Evolutionary conservation across 2,888 invertebrate species (phyloP).

Genomic region (Cheilosia vulpina): DNA sequence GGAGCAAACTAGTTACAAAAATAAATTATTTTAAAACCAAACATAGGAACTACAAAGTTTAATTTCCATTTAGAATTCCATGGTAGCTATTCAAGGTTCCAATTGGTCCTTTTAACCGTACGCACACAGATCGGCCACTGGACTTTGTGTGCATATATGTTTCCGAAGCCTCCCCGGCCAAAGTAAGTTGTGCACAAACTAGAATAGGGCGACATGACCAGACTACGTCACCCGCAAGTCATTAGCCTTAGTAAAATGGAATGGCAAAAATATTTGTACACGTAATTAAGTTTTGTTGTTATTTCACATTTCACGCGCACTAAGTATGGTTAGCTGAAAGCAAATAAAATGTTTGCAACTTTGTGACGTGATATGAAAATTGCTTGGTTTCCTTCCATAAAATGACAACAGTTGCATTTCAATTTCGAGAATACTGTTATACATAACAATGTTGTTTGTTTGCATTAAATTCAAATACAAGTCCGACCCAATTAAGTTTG

Average conservation of each 20-base stretch:
- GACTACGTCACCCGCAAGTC: background rate
- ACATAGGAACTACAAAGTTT: too few species aligned
- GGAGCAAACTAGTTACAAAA: too few species aligned
- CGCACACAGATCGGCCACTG: background rate
- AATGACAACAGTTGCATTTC: background rate
- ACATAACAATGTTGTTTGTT: background rate
- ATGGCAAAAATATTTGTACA: background rate
- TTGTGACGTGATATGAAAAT: slow-evolving; percentile 1
- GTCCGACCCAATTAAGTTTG: too few species aligned
- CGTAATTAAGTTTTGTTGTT: slow-evolving; percentile 4
- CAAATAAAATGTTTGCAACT: slow-evolving; percentile 4
- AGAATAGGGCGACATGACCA: too few species aligned
- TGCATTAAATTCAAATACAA: background rate
- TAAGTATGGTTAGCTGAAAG: background rate
- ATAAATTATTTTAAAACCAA: too few species aligned
- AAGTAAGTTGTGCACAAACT: background rate
- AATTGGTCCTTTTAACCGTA: too few species aligned
- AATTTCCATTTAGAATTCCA: too few species aligned
- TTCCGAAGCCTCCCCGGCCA: background rate
- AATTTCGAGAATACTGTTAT: background rate
- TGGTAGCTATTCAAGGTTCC: too few species aligned
- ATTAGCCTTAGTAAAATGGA: background rate
- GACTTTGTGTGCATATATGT: background rate
- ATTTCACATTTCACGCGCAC: background rate
- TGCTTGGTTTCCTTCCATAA: background rate